These are phyloP conservation scores for Apoda limacodes DNA, from an alignment of 2,888 invertebrate species.

Conservation along the genomic window DNA sequence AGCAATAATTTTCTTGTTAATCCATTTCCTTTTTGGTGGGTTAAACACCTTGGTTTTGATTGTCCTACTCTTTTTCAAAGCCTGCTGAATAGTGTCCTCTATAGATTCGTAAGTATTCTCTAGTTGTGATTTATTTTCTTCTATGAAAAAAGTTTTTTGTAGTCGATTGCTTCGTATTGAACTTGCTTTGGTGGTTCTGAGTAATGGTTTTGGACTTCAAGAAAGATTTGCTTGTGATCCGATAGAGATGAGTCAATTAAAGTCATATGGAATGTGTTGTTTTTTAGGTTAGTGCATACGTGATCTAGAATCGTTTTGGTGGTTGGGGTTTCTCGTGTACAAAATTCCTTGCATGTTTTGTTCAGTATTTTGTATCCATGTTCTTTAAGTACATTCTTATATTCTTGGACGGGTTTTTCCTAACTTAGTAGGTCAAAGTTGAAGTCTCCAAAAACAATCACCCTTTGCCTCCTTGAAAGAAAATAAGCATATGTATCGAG, in stretches of 20 bases:
- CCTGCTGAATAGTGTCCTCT: background rate
- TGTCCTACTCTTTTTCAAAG: background rate
- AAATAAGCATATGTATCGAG: slow-evolving; percentile 10
- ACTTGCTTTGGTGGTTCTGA: slow-evolving; percentile 6
- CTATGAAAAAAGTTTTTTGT: background rate
- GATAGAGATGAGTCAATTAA: slow-evolving; percentile 2
- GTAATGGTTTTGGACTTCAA: slow-evolving; percentile 11
- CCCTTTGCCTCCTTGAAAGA: slow-evolving; percentile 10
- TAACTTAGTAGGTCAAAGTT: slow-evolving; percentile 10
- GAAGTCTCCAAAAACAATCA: slow-evolving; percentile 15
- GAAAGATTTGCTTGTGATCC: slow-evolving; percentile 15
- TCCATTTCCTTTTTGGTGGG: background rate
- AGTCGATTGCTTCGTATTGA: slow-evolving; percentile 14
- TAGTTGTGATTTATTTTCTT: background rate
- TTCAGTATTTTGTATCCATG: slow-evolving; percentile 1
- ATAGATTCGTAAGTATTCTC: background rate
- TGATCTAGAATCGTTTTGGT: slow-evolving; percentile 5
- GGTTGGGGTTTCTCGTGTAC: slow-evolving; percentile 4
- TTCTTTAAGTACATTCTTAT: slow-evolving; percentile 3
- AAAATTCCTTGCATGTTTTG: background rate
- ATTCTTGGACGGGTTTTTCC: slow-evolving; percentile 2
- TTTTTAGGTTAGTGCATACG: slow-evolving; percentile 1
- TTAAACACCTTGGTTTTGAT: background rate
- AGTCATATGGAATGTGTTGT: background rate
- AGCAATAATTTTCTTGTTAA: slow-evolving; percentile 1